A percentile compares a stretch with the other conserved stretches of the same genome.
Evolutionary conservation across 2,888 invertebrate species (phyloP).

Genomic region (Tridacna gigas): DNA sequence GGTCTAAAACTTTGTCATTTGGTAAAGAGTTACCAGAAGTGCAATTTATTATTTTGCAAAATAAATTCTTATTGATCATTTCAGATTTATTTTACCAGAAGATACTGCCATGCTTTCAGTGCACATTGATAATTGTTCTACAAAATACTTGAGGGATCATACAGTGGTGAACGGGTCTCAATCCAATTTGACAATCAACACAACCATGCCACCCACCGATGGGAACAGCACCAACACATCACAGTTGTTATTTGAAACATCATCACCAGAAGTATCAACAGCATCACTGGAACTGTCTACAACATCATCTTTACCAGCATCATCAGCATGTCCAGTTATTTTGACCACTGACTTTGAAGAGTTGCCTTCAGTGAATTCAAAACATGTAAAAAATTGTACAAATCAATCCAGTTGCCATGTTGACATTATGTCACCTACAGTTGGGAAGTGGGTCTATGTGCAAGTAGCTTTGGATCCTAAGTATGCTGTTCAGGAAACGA

Average conservation of each 20-base stretch:
- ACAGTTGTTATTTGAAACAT: neutral
- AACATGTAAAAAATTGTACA: constrained; percentile 27
- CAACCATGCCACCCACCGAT: neutral
- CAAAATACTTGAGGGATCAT: neutral
- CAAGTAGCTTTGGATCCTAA: constrained; percentile 4
- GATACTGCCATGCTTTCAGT: constrained; percentile 55
- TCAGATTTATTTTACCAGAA: constrained; percentile 61
- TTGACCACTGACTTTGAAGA: constrained; percentile 50
- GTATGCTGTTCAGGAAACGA: constrained; percentile 10
- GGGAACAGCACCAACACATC: neutral
- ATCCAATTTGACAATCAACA: neutral
- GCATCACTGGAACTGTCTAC: neutral
- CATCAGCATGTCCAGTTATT: constrained; percentile 62
- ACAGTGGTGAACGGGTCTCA: neutral
- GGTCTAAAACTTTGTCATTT: too few species aligned
- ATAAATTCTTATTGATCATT: neutral
- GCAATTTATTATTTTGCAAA: too few species aligned
- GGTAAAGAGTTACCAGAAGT: too few species aligned
- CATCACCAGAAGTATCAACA: neutral
- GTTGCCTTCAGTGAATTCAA: constrained; percentile 33
- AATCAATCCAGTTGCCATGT: constrained; percentile 44
- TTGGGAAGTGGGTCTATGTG: constrained; percentile 20
- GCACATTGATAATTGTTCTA: constrained; percentile 53
- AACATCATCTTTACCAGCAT: constrained; percentile 21
- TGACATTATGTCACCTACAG: constrained; percentile 6